Conservation (phyloP, 2,797 vertebrate genomes). For the Pangasius macronema region DNA sequence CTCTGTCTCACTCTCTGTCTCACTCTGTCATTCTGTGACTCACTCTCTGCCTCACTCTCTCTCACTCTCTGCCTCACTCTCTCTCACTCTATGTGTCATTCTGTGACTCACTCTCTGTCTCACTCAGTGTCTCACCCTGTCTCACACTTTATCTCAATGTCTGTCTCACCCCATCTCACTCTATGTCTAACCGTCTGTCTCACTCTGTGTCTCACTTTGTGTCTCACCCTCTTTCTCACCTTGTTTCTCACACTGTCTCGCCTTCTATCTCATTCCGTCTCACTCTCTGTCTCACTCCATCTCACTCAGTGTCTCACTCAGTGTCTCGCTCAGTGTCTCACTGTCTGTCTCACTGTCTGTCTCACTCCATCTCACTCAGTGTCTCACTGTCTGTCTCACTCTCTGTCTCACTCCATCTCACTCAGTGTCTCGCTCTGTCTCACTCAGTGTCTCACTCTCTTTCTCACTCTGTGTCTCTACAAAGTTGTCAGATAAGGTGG, state of each 20-base stretch:
- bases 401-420: neutral
- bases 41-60: neutral
- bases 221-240: neutral
- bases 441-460: neutral
- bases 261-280: neutral
- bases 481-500: conserved; percentile 85
- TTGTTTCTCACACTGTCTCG: neutral
- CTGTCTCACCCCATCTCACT: neutral
- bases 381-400: neutral
- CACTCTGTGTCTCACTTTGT: neutral
- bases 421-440: neutral
- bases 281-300: neutral
- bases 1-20: neutral
- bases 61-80: neutral
- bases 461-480: conserved; percentile 6
- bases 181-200: neutral
- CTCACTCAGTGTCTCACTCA: neutral
- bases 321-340: neutral
- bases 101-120: neutral
- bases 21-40: neutral
- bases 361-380: neutral
- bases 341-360: neutral
- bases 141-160: neutral
- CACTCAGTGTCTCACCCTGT: neutral
- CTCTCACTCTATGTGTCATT: neutral